Evolutionary conservation across 1,140 invertebrate genomes (phyloP), one percentile per base, ranked within the genome.

Genomic region (Temnothorax curvispinosus): DNA sequence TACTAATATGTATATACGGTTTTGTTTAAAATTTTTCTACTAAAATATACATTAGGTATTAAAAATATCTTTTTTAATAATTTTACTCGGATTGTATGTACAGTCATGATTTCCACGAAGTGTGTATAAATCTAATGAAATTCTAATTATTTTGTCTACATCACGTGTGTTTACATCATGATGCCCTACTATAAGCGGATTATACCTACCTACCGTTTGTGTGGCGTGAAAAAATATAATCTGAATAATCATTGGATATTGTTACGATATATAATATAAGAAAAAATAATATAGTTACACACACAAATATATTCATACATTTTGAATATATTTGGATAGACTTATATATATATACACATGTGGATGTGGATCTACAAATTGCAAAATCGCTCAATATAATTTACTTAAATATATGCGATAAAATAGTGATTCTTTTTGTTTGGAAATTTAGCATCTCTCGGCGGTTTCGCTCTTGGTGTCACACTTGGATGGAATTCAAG

Each of bases 401-500:
- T 58, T 15, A 15, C 7, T 58, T 27, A 56, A 82, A 11, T 47
- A 11, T 21, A n/a, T 8, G 2, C 5, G 47, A 27, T 41, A 64
- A 62, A 62, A 52, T 64, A 41, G 3, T 15, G 32, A 21, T 4
- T 38, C 9, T 47, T n/a, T 56, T 77, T 71, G 9, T 81, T 72
- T 50, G 27, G 15, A 47, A 72, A 90, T 92, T 54, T 78, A 94
- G 93, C 86, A 0, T 94, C 93, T 9, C 90, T 92, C 7, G 89
- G 91, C 27, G 93, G 93, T 7, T 93, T 94, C 35, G 85, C 89
- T 18, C 64, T 93, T 0, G 93, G 93, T 7, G 90, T 93, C 3
- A 87, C 89, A 0, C 71, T 94, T 2, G 93, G 90, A 21, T 94
- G 93, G 93, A 93, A 91, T 74, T 94, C 93, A 1, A 90, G 86